These are phyloP conservation scores for Macrosoma leucophasiata DNA, from an alignment of 2,888 invertebrate genomes.

Conservation along the genomic window DNA sequence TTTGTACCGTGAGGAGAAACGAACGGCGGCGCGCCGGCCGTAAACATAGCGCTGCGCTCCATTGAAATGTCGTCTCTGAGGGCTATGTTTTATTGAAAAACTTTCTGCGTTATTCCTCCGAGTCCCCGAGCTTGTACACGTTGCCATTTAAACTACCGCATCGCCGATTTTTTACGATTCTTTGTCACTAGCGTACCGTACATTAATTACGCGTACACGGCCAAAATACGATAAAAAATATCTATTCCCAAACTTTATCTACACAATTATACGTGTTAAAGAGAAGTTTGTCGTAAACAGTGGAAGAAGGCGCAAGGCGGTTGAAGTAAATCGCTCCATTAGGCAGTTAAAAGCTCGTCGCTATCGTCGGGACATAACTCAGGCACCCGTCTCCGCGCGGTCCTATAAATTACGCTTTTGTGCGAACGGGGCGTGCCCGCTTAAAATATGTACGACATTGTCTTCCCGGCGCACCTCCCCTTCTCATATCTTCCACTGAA, in stretches of 20 bases:
- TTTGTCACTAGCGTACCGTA: too few relatives aligned
- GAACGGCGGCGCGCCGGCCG: conserved; percentile 40
- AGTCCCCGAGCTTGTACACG: conserved; percentile 34
- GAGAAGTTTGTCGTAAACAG: conserved; percentile 49
- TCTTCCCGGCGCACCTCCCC: conserved; percentile 60
- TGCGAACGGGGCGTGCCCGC: conserved; percentile 69
- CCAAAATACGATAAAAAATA: too few relatives aligned
- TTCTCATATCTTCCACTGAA: conserved; percentile 57
- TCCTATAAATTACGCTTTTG: conserved; percentile 73
- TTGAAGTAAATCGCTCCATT: conserved; percentile 73
- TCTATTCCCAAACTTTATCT: conserved; percentile 24
- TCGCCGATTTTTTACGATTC: too few relatives aligned
- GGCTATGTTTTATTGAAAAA: conserved; percentile 71
- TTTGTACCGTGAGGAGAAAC: conserved; percentile 40
- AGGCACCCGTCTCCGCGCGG: conserved; percentile 70
- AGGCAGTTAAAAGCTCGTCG: conserved; percentile 75
- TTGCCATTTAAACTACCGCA: too few relatives aligned
- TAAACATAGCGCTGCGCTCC: conserved; percentile 60
- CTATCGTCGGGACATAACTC: conserved; percentile 73
- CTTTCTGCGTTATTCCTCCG: conserved; percentile 49
- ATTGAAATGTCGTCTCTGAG: conserved; percentile 69
- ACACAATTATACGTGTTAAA: conserved; percentile 37
- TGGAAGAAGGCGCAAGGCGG: conserved; percentile 60
- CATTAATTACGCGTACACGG: too few relatives aligned
- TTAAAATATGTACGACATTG: conserved; percentile 75